Base-by-base conservation (phyloP, 2,113 vertebrate species). In the Pygoscelis antarcticus region DNA sequence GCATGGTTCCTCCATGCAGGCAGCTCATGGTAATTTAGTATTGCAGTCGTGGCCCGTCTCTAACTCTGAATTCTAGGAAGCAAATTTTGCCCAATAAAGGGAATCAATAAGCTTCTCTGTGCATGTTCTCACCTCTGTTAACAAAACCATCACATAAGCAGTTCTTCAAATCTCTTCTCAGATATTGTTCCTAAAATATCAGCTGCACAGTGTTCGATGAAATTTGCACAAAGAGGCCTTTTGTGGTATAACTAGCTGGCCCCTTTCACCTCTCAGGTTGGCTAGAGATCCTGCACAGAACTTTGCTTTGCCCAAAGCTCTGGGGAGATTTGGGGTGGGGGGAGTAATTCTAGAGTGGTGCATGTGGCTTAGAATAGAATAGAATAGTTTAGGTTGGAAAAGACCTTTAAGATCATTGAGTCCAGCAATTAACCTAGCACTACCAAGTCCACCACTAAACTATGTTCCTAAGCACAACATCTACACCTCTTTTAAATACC, bases 111-210 rank as follows among this genome's bases (percentile, higher is more conserved):
- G 38, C 60, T 79, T 85, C 91, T 32, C 57, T 57, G 82, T 75
- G 93, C 92, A 60, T 83, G 85, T 91, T 96, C 94, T 91, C 66
- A 15, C 36, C 0, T 27, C 65, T 83, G 83, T 95, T 96, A 96
- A 97, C 92, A 96, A 96, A 97, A 85, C 85, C 57, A 89, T 91
- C 94, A 89, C 83, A 92, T 95, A 93, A 96, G 93, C 95, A 87
- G 34, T 80, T 83, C 89, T 90, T 84, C 84, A 75, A 95, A 82
- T 79, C 42, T 52, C 71, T 81, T 57, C 62, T 87, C 81, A 76
- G 81, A 40, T 40, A 30, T 7, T 36, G 69, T 77, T 96, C 69
- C 61, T 74, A 34, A 89, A 92, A 58, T 26, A 87, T 71, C 89
- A 46, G 60, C 83, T 61, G 58, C 15, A 4, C 12, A 32, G 54